Conservation (phyloP, 2,797 vertebrate genomes). For the Oreochromis grahami region DNA sequence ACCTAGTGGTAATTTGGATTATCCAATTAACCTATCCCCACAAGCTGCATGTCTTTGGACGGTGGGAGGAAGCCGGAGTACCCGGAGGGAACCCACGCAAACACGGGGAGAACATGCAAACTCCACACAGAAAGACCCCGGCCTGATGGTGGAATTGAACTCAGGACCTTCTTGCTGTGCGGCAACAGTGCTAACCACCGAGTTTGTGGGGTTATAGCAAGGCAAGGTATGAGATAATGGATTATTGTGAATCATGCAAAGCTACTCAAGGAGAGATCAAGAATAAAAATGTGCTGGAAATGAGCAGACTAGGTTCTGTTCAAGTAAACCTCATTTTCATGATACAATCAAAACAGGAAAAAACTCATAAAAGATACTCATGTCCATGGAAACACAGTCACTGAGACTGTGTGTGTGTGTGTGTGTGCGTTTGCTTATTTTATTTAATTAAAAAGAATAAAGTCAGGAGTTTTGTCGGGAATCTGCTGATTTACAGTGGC, state of each 20-base stretch:
- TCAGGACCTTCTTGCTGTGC: too few species aligned
- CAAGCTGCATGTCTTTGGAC: too few species aligned
- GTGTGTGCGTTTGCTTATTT: not conserved
- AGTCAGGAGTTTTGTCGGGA: too few species aligned
- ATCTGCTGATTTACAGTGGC: not conserved
- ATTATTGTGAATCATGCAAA: not conserved
- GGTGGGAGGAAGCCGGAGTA: too few species aligned
- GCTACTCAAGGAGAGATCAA: fast-evolving
- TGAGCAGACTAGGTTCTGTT: not conserved
- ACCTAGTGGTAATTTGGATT: too few species aligned
- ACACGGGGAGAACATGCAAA: too few species aligned
- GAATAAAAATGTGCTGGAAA: not conserved
- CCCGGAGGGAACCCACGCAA: too few species aligned
- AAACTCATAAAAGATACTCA: fast-evolving
- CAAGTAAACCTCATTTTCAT: not conserved
- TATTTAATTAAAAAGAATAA: not conserved
- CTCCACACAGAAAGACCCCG: too few species aligned
- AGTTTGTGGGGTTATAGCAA: not conserved
- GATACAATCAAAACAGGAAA: not conserved
- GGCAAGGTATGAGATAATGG: not conserved
- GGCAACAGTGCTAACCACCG: too few species aligned
- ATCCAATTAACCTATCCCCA: too few species aligned
- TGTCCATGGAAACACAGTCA: not conserved
- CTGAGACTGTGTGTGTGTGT: not conserved
- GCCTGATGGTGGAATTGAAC: too few species aligned